Base-by-base conservation (phyloP, 2,888 invertebrate species). In the Augiades crinisus region DNA sequence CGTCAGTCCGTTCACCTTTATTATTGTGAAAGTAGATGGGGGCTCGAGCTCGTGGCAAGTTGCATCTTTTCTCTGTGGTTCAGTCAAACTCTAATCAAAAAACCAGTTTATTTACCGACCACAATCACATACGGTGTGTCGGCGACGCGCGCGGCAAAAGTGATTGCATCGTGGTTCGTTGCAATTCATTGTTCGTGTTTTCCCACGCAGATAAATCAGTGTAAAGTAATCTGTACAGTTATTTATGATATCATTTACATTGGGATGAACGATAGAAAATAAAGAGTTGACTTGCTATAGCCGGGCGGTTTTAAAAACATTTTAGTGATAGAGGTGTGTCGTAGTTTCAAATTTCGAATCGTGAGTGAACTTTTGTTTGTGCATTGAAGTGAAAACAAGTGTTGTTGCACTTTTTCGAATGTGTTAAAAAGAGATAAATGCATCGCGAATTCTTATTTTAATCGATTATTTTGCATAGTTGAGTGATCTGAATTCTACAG, bases 71-170 rank as follows among this genome's bases (percentile, higher is more conserved):
- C 16, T 27, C 34, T 44, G 30, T 33, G 13, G 22, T 41, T 21
- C 34, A 49, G 46, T 30, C 50, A 46, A 50, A 44, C 10, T 36
- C 22, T 66, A 78, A 73, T 78, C 70, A 80, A 82, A 85, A 84
- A 87, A 86, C 86, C 85, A 82, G 86, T 86, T 85, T 85, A 81
- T 80, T 81, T 85, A 85, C 85, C 72, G 85, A 82, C 65, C 70
- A 74, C 72, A 19, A n/a, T n/a, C 69, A 74, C 71, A 65, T 65
- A 61, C 64, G 62, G 62, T 63, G 51, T 22, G 47, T 49, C 12
- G 22, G 3, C 43, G 51, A 52, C 59, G 70, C 67, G 70, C 70
- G 72, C 65, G 68, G 66, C 55, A 53, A 54, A 61, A 54, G 55
- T 59, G 58, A 65, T 61, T 54, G 60, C 54, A 56, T 58, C 54